Conservation (phyloP, 1,140 invertebrate genomes). For the Drosophila littoralis region DNA sequence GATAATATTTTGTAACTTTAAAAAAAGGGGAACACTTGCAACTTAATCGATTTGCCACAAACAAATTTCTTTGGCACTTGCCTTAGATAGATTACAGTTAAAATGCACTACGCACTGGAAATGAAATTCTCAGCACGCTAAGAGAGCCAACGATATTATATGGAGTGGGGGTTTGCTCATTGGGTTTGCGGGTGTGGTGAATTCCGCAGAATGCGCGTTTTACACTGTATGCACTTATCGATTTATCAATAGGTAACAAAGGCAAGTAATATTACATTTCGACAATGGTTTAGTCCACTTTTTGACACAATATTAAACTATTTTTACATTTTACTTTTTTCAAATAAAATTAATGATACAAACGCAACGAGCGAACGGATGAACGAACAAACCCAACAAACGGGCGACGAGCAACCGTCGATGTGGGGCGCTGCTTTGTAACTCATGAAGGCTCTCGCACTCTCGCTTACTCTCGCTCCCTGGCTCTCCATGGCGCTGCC, state of each 20-base stretch:
- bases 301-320: conserved; percentile 6
- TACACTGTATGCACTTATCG: conserved; percentile 56
- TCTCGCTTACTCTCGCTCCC: conserved; percentile 47
- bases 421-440: conserved; percentile 73
- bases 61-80: conserved; percentile 36
- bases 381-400: conserved; percentile 45
- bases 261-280: conserved; percentile 12
- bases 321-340: background rate
- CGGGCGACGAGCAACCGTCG: conserved; percentile 62
- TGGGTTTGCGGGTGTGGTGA: conserved; percentile 59
- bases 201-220: conserved; percentile 41
- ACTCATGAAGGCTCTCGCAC: conserved; percentile 62
- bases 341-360: conserved; percentile 21
- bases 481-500: background rate
- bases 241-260: conserved; percentile 51
- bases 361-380: conserved; percentile 39
- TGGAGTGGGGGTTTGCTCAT: conserved; percentile 20
- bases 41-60: conserved; percentile 44
- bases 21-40: conserved; percentile 26
- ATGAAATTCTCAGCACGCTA: conserved; percentile 34
- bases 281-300: background rate
- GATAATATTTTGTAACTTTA: background rate
- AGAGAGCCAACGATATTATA: conserved; percentile 10
- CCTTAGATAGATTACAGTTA: conserved; percentile 44
- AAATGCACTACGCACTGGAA: conserved; percentile 75